These are phyloP conservation scores for Pandemis cinnamomeana DNA, from an alignment of 2,888 invertebrate species.

Conservation along the genomic window DNA sequence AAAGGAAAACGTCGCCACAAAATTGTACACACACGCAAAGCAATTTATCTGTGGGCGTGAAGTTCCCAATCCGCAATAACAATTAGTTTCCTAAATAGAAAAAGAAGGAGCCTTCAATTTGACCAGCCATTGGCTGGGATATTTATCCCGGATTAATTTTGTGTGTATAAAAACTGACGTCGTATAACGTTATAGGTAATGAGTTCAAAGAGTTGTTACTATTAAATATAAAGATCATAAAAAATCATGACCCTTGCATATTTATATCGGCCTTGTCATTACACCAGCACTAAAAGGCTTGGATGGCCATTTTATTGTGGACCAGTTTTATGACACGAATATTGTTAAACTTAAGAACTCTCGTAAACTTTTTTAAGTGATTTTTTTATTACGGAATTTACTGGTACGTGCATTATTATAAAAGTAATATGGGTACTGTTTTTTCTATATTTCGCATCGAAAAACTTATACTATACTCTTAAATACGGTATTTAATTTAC, in stretches of 20 bases:
- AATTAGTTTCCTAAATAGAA: too few relatives aligned
- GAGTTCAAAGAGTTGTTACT: conserved; percentile 2
- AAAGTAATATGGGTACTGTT: too few relatives aligned
- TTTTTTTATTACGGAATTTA: conserved; percentile 4
- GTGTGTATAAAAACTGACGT: not conserved
- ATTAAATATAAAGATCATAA: conserved; percentile 11
- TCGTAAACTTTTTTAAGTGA: not conserved
- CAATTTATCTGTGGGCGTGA: too few relatives aligned
- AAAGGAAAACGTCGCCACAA: too few relatives aligned
- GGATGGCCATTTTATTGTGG: conserved; percentile 24
- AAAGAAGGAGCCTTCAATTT: too few relatives aligned
- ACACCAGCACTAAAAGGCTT: conserved; percentile 7
- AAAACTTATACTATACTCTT: too few relatives aligned
- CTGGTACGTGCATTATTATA: not conserved
- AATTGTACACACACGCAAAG: too few relatives aligned
- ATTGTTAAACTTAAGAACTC: conserved; percentile 1
- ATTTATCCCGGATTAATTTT: not conserved
- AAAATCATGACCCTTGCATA: conserved; percentile 25
- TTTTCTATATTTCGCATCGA: too few relatives aligned
- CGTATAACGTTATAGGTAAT: not conserved
- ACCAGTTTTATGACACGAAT: conserved; percentile 27
- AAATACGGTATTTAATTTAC: too few relatives aligned
- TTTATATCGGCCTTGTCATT: conserved; percentile 21
- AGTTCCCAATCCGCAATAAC: too few relatives aligned
- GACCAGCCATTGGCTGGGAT: not conserved